Base-by-base conservation (phyloP, 2,113 vertebrate genomes). In the Leucoraja erinaceus region DNA sequence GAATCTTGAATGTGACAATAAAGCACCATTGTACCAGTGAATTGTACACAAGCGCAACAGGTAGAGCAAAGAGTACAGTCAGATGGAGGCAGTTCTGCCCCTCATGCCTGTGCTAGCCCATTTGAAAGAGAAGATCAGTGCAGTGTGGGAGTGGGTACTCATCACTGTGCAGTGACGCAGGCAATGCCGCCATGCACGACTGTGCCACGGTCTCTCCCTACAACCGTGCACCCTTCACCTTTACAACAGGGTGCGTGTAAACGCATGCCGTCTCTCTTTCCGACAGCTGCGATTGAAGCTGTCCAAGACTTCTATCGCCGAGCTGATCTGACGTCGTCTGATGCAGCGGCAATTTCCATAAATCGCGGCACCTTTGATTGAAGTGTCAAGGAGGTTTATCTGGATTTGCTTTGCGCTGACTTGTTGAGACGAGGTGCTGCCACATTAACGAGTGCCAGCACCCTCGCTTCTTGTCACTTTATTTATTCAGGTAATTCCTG, bases 291-390 rank as follows among this genome's bases (percentile, higher is more conserved):
- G 83, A 66, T 86, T 88, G 83, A 88, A 63, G 83, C 63, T 18
- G 11, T 22, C 28, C 28, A 11, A n/a, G 54, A 25, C 28, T 59
- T 12, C 7, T 61, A 28, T 28, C 81, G 28, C 25, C 14, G 25
- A 59, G 81, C 81, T 86, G 5, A 86, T 86, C 56, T n/a, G 25
- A 61, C 22, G 54, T 88, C 28, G 28, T 56, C 83, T 66, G 1
- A 63, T 88, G 31, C 56, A 86, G 9, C 61, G 56, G 81, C 25
- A 61, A 54, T n/a, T 63, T 61, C 63, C 59, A 88, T 88, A 88
- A 66, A 88, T 63, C n/a, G 12, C n/a, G 18, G 59, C 83, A 88
- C n/a, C 83, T 88, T 63, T 88, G 81, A 86, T 86, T 86, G 59
- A 63, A 88, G 83, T 88, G 83, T 66, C 59, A 88, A 1, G 28